Base-by-base conservation (phyloP, 64 coral and sea anemone species). In the Orbicella faveolata region DNA sequence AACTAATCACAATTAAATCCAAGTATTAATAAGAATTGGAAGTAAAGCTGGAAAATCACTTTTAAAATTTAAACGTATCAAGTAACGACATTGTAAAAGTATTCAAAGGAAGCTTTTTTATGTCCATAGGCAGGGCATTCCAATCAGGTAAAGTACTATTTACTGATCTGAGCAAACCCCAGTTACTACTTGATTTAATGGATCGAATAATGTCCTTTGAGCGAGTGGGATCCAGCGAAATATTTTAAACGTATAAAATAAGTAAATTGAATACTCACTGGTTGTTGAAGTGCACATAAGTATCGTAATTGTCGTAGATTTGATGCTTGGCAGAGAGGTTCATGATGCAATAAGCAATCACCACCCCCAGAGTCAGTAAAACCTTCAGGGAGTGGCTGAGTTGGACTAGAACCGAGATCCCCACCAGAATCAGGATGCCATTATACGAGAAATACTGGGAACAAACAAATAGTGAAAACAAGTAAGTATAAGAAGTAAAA, bases 381-480 rank as follows among this genome's bases (percentile, higher is more conserved):
- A 95, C 90, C 83, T 98, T 98, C 11, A 95, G 76, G 9, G 93
- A 90, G 61, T 95, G 88, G 36, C 93, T 95, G 18, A 98, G 90
- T 34, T 98, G 96, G 13, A 98, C 94, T 68, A 98, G 77, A 25
- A 98, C 93, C 20, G 89, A 89, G 51, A 95, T 90, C 36, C 93
- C 96, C 9, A 98, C 57, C 0, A 98, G 88, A 36, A 98, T 89
- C 48, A 98, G 73, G 51, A 98, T 93, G 16, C 90, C 96, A 77
- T 95, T 98, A 77, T 98, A 95, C 62, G 87, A 87, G 77, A 95
- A 98, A 86, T 98, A 98, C 96, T 98, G 78, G 15, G 26, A 81
- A 93, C 6, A 80, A 55, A 36, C 18, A 23, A 76, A 52, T 26
- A 12, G 21, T 12, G 5, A 55, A 80, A 37, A 51, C 2, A 20